Percentiles rank a stretch among this genome's conserved stretches.
These are phyloP conservation scores for Pseudochaenichthys georgianus DNA, from an alignment of 2,797 vertebrate genomes.

Conservation along the genomic window DNA sequence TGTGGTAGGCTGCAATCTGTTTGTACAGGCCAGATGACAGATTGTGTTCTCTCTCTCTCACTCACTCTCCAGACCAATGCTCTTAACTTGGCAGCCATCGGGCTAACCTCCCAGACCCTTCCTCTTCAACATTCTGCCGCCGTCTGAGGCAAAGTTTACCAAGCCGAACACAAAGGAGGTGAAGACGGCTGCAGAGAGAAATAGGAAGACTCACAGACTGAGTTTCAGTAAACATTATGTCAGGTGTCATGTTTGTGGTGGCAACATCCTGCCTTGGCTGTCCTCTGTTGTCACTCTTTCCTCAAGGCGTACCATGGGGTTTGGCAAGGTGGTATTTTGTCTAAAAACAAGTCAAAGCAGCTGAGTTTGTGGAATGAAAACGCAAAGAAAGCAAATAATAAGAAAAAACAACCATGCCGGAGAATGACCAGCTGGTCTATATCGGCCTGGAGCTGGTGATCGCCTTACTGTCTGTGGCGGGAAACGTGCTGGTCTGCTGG, in stretches of 20 bases:
- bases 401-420: constrained; percentile 83
- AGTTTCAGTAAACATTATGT: constrained; percentile 9
- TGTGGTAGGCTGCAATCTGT: constrained; percentile 61
- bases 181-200: neutral
- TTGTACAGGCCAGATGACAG: constrained; percentile 61
- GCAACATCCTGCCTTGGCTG: constrained; percentile 51
- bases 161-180: constrained; percentile 3
- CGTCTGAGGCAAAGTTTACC: constrained; percentile 14
- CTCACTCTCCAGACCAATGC: constrained; percentile 46
- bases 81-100: constrained; percentile 38
- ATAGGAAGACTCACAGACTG: constrained; percentile 26
- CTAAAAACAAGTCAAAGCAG: constrained; percentile 39
- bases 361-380: constrained; percentile 65
- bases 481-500: constrained; percentile 97
- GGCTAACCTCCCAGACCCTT: constrained; percentile 29
- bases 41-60: constrained; percentile 41
- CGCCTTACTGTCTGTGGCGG: constrained; percentile 90
- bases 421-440: constrained; percentile 84
- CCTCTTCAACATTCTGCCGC: constrained; percentile 3
- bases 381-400: constrained; percentile 42
- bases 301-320: constrained; percentile 17
- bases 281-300: constrained; percentile 15
- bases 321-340: constrained; percentile 39
- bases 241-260: constrained; percentile 11
- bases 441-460: constrained; percentile 93